Percentiles rank a stretch among this genome's conserved stretches.
phyloP scores from a whole-genome alignment of 2,888 invertebrate genomes.

The Hirtodrosophila histrioides region DNA sequence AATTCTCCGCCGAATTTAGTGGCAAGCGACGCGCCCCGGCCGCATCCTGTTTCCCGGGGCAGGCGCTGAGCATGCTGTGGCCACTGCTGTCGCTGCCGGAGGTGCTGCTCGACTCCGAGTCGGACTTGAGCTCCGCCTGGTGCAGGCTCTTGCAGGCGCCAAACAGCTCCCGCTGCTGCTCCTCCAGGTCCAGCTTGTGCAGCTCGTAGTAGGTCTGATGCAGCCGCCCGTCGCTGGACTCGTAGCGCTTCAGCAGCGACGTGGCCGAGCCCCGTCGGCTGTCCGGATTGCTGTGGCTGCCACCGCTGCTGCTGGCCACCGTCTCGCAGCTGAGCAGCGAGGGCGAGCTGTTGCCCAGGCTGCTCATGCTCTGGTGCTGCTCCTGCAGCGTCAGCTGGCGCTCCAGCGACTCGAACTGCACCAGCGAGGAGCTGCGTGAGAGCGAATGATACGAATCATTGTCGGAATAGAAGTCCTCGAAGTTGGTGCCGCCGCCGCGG shows the following conservation, averaged over 20 bases:
- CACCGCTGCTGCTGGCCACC: constrained; percentile 25
- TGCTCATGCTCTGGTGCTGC: constrained; percentile 83
- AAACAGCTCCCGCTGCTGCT: constrained; percentile 59
- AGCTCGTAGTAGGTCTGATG: constrained; percentile 84
- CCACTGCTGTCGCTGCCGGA: constrained; percentile 67
- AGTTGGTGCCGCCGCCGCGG: constrained; percentile 63
- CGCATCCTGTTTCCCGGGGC: constrained; percentile 59
- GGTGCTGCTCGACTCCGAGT: constrained; percentile 72
- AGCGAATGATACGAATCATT: constrained; percentile 86
- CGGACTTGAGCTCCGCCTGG: constrained; percentile 71
- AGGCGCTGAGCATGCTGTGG: constrained; percentile 65
- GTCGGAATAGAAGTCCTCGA: constrained; percentile 84
- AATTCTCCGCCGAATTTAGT: constrained; percentile 90
- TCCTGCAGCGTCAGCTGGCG: constrained; percentile 86
- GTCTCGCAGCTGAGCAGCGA: constrained; percentile 82
- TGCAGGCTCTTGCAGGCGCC: constrained; percentile 47
- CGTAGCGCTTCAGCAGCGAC: constrained; percentile 81
- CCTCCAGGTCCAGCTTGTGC: constrained; percentile 82
- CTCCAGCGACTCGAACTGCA: constrained; percentile 94
- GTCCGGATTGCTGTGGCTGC: constrained; percentile 74
- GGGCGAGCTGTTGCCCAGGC: constrained; percentile 83
- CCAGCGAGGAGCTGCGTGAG: constrained; percentile 91
- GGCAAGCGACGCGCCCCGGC: constrained; percentile 62
- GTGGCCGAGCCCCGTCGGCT: constrained; percentile 80
- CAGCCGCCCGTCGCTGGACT: constrained; percentile 81